phyloP scores from a whole-genome alignment of 2,113 vertebrate species.

The Xiphophorus couchianus region DNA sequence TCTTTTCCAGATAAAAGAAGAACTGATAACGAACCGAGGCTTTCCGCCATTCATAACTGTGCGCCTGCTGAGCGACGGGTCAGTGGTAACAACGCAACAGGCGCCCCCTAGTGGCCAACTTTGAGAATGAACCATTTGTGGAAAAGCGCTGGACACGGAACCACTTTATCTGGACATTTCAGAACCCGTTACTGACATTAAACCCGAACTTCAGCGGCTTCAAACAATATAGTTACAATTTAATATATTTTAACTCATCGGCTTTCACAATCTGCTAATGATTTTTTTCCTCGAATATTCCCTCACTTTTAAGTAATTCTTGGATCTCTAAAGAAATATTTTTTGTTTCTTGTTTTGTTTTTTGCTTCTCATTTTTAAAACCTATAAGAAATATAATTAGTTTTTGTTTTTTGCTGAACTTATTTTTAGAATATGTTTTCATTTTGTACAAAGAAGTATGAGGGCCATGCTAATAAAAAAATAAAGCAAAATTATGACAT shows the following conservation, averaged over 20 bases:
- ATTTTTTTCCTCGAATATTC: not conserved
- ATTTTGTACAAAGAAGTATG: too few species aligned
- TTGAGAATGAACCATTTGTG: not conserved
- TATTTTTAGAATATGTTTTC: too few species aligned
- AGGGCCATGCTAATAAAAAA: too few species aligned
- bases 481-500: too few species aligned
- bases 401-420: too few species aligned
- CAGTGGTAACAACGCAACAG: not conserved
- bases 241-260: not conserved
- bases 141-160: not conserved
- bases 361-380: not conserved
- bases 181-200: too few species aligned
- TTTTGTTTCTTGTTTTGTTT: too few species aligned
- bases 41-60: not conserved
- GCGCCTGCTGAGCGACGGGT: not conserved
- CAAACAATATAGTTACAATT: not conserved
- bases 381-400: too few species aligned
- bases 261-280: not conserved
- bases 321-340: not conserved
- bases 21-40: not conserved
- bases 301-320: too few species aligned
- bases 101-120: not conserved
- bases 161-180: too few species aligned
- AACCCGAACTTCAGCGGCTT: too few species aligned
- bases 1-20: not conserved